Conservation (phyloP, 2,113 vertebrate species). For the Noturus placidus region DNA sequence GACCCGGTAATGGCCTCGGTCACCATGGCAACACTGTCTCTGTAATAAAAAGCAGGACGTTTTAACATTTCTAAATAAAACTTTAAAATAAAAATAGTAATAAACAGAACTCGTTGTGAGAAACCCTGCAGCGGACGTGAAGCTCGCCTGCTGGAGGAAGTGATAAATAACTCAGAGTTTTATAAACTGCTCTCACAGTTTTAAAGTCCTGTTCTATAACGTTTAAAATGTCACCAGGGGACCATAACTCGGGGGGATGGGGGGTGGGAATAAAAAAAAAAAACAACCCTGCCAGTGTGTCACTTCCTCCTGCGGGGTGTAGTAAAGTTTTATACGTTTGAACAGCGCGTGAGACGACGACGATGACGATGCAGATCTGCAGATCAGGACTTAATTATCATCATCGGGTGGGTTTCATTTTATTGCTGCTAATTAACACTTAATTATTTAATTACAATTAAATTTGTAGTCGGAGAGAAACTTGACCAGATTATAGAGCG, state of each 20-base stretch:
- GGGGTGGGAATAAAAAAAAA: too few relatives aligned
- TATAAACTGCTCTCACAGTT: conserved; percentile 27
- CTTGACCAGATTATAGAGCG: background rate
- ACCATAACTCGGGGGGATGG: background rate
- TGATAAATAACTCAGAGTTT: background rate
- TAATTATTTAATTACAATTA: background rate
- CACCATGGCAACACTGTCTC: conserved; percentile 1
- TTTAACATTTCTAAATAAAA: too few relatives aligned
- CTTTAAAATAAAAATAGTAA: background rate
- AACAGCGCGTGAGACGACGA: background rate
- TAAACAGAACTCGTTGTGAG: background rate
- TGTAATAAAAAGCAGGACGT: background rate
- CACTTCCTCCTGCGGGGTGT: conserved; percentile 17
- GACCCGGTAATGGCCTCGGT: background rate
- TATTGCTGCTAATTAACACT: background rate
- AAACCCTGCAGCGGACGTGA: background rate
- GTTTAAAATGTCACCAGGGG: conserved; percentile 32
- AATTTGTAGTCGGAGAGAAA: background rate
- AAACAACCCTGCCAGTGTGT: background rate
- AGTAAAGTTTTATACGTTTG: conserved; percentile 2
- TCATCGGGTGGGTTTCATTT: background rate
- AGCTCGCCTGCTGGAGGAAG: background rate
- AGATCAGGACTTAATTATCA: background rate
- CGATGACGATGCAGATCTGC: too few relatives aligned
- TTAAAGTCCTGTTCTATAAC: conserved; percentile 32